Evolutionary conservation across 2,888 invertebrate genomes (phyloP), one percentile per base, ranked within the genome.

Genomic region (Baronia brevicornis): DNA sequence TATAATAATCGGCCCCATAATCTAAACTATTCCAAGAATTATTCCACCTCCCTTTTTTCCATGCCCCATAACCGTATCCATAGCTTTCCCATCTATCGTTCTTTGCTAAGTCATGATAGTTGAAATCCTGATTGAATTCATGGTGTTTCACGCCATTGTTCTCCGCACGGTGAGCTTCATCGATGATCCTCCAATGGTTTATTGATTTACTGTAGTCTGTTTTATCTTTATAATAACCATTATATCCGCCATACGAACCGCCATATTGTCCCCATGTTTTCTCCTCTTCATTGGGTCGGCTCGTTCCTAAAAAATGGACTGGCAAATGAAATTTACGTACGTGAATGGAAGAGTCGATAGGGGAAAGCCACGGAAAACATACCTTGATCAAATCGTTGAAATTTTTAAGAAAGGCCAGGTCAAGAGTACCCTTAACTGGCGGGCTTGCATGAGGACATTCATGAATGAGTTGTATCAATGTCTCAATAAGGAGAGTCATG

Each of bases 251-350:
- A 45, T 91, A 91, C 5, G 71, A 71, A 0, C 89, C 87, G 0
- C 89, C 89, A 46, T 90, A 89, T 36, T 84, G 79, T 0, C 87
- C 88, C 88, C 88, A 89, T 12, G 71, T 72, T 23, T 82, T 79
- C 18, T 79, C 68, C 1, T 75, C 69, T 1, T 72, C 69, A 2
- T 68, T 58, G 33, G 61, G 68, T 32, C 71, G 60, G 2, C 60
- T 73, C 33, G 64, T 10, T 0, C 77, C 84, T 43, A 41, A 0
- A 38, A 46, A 43, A 33, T 6, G 11, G 27, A 7, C 5, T 18
- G 8, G 10, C 22, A 19, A 26, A 29, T 14, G 32, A 11, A 21
- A 9, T 22, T 32, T 23, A 28, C 26, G 20, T n/a, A n/a, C n/a
- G n/a, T n/a, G n/a, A n/a, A n/a, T n/a, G n/a, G n/a, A n/a, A n/a